phyloP scores from a whole-genome alignment of 2,797 vertebrate species.

The Anguilla megastoma region DNA sequence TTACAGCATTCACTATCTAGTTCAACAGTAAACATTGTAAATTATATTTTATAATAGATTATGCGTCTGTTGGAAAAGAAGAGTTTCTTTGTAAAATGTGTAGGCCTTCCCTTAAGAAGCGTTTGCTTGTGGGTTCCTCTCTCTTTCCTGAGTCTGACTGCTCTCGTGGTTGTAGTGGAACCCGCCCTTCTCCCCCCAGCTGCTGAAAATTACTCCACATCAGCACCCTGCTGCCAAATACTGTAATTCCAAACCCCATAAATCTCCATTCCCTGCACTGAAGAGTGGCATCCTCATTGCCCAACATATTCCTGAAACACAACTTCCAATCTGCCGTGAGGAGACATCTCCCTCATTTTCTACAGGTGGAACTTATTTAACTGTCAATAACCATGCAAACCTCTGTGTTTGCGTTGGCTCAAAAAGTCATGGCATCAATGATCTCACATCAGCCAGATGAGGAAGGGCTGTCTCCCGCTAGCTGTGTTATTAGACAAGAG shows the following conservation, averaged over 20 bases:
- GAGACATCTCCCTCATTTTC: background rate
- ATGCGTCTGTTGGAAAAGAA: background rate
- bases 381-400: slow-evolving; percentile 22
- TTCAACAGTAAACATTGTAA: background rate
- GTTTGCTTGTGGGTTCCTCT: background rate
- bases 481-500: background rate
- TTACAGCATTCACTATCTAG: background rate
- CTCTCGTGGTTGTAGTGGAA: background rate
- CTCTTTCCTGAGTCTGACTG: background rate
- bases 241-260: background rate
- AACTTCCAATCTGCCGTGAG: background rate
- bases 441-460: background rate
- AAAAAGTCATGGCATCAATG: background rate
- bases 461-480: background rate
- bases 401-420: slow-evolving; percentile 9
- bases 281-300: background rate
- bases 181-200: background rate
- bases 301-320: background rate
- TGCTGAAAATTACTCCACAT: background rate
- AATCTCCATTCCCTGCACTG: background rate
- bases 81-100: background rate
- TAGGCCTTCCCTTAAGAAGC: background rate
- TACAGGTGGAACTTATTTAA: slow-evolving; percentile 22
- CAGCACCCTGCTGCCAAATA: background rate
- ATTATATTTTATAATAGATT: background rate